These are phyloP conservation scores for Urocynchramus pylzowi DNA, from an alignment of 2,113 vertebrate genomes.

Conservation along the genomic window DNA sequence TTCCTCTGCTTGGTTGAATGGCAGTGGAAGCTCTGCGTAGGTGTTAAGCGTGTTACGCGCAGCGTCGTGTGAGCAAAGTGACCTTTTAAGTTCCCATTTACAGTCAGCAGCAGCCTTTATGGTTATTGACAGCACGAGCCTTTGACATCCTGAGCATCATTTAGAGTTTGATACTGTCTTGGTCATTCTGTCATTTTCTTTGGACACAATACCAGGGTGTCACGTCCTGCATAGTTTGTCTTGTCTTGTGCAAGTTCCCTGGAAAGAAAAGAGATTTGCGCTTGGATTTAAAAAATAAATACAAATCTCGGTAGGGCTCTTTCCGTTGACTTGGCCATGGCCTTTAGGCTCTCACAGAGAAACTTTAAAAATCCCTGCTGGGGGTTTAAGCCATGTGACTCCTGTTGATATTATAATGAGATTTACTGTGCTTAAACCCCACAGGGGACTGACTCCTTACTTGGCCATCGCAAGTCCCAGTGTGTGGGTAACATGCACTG, in stretches of 20 bases:
- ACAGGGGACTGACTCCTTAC: conserved; percentile 9
- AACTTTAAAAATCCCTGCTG: conserved; percentile 53
- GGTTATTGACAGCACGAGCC: background rate
- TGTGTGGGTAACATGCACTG: background rate
- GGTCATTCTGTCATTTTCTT: conserved; percentile 7
- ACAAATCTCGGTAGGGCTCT: conserved; percentile 27
- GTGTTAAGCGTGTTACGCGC: background rate
- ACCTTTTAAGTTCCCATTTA: background rate
- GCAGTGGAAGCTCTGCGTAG: background rate
- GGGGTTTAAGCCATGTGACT: conserved; percentile 50
- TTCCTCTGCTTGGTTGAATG: background rate
- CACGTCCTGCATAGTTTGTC: conserved; percentile 27
- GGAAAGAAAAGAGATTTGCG: conserved; percentile 43
- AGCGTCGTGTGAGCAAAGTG: background rate
- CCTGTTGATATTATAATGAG: conserved; percentile 44
- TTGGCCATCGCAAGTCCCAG: background rate
- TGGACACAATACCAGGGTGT: background rate
- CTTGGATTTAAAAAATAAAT: conserved; percentile 61
- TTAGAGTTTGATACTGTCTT: background rate
- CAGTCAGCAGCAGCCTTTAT: background rate
- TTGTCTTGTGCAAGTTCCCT: conserved; percentile 33
- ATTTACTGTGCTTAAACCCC: conserved; percentile 52
- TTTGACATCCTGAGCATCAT: background rate
- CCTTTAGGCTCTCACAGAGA: conserved; percentile 34
- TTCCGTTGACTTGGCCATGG: conserved; percentile 42